Evolutionary conservation across 2,797 vertebrate genomes (phyloP), one percentile per base, ranked within the genome.

Genomic region (Sternarchorhynchus goeldii): DNA sequence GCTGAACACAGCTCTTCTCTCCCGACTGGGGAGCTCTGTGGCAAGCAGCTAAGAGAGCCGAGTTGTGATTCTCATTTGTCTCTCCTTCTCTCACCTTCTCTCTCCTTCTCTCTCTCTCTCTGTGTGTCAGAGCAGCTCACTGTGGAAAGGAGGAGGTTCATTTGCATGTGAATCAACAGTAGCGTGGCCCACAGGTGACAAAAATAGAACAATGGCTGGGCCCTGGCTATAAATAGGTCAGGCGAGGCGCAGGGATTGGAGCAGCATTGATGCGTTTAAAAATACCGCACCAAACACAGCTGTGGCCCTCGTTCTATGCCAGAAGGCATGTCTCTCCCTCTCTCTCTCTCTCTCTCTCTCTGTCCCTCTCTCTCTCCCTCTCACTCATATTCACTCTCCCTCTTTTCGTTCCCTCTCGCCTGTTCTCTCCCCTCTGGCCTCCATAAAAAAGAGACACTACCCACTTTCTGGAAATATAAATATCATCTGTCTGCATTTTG

Each of bases 161-260:
- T 98, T 98, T 98, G 95, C 96, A 97, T 98, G 95, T 96, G 95
- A 98, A 97, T 98, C 94, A 95, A 97, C 96, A 97, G 96, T 95
- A 95, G 95, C 92, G 89, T 91, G 95, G 95, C 95, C 95, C 96
- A 95, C 94, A 96, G 93, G 96, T 94, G 95, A 95, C 98, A 98
- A 93, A 97, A 98, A 99, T 98, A 99, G 97, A 99, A 99, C 97
- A 99, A 99, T 99, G 96, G 95, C 95, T 94, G 91, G 25, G 94
- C 95, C 94, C 92, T 87, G 95, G 95, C 95, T 97, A 98, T 95
- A 99, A 98, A 99, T 98, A 99, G 96, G 96, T 97, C 96, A 98
- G 94, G 95, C 94, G 91, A 92, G 93, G 96, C 95, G 90, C 91
- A 90, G 95, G 93, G 97, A 97, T 96, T 95, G 96, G 96, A 97